Evolutionary conservation across 2,113 vertebrate genomes (phyloP).

Genomic region (Electrona antarctica): DNA sequence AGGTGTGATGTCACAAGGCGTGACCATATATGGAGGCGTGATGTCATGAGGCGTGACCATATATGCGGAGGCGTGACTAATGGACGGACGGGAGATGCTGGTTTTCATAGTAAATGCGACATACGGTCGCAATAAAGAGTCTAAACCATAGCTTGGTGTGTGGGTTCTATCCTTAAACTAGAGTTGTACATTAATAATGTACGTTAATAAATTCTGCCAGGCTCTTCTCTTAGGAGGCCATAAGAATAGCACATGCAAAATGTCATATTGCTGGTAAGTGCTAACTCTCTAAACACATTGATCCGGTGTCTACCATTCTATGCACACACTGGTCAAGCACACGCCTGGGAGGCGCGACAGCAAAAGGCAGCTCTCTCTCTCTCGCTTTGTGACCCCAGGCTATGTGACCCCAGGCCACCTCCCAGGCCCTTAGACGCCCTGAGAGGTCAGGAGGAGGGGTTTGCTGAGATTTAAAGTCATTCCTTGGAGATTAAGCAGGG

Average conservation of each 20-base stretch:
- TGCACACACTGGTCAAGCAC: slow-evolving; percentile 23
- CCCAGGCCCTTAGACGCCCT: slow-evolving; percentile 29
- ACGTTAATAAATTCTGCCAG: background rate
- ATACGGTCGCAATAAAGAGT: background rate
- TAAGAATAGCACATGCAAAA: background rate
- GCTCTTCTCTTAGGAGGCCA: background rate
- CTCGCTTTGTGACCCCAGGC: slow-evolving; percentile 5
- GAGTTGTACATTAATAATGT: too few relatives aligned
- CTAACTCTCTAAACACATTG: slow-evolving; percentile 35
- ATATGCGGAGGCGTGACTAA: too few relatives aligned
- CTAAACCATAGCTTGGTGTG: too few relatives aligned
- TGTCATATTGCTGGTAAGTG: background rate
- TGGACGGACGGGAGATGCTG: too few relatives aligned
- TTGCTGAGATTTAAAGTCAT: slow-evolving; percentile 65
- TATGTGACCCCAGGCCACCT: slow-evolving; percentile 53
- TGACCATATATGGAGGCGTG: too few relatives aligned
- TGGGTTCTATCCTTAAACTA: too few relatives aligned
- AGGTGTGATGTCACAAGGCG: too few relatives aligned
- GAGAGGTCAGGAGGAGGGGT: slow-evolving; percentile 56
- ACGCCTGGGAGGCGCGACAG: slow-evolving; percentile 6
- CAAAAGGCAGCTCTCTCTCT: slow-evolving; percentile 42
- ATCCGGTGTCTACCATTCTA: slow-evolving; percentile 34
- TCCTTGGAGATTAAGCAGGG: slow-evolving; percentile 56
- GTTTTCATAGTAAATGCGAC: too few relatives aligned
- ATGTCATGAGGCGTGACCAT: too few relatives aligned